Conservation (phyloP, 2,797 vertebrate species). For the Sebastolobus altivelis region DNA sequence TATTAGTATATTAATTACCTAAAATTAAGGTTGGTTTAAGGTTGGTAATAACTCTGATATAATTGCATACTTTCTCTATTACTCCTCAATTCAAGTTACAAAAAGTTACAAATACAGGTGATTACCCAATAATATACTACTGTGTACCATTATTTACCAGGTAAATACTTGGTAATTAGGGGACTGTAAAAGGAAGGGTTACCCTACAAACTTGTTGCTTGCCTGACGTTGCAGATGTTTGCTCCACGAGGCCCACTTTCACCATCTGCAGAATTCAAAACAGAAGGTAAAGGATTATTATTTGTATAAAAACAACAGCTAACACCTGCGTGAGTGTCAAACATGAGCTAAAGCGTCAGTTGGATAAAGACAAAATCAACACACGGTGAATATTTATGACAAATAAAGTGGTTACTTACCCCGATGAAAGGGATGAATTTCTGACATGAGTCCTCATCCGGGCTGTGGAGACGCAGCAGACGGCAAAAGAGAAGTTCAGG, state of each 20-base stretch:
- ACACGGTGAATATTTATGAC: not conserved
- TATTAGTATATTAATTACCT: no score
- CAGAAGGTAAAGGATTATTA: not conserved
- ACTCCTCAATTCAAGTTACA: no score
- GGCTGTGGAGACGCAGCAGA: conserved; percentile 81
- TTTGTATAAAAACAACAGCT: not conserved
- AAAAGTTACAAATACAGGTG: no score
- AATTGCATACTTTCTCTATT: no score
- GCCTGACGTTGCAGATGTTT: conserved; percentile 94
- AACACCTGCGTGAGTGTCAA: not conserved
- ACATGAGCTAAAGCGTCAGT: not conserved
- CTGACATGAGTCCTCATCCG: conserved; percentile 97
- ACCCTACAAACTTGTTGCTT: conserved; percentile 27
- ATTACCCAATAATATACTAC: no score
- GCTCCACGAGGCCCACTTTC: conserved; percentile 97
- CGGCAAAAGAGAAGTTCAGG: conserved; percentile 5
- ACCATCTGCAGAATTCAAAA: conserved; percentile 87
- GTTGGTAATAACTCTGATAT: no score
- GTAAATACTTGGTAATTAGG: no score
- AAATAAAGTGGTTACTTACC: conserved; percentile 82
- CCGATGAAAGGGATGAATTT: conserved; percentile 99
- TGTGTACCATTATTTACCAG: no score
- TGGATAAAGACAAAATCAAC: conserved; percentile 19
- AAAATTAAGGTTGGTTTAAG: no score
- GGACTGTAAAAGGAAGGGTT: no score